Percentiles rank a stretch among this genome's conserved stretches.
Conservation (phyloP, 1,140 invertebrate species). For the Heliconius melpomene region DNA sequence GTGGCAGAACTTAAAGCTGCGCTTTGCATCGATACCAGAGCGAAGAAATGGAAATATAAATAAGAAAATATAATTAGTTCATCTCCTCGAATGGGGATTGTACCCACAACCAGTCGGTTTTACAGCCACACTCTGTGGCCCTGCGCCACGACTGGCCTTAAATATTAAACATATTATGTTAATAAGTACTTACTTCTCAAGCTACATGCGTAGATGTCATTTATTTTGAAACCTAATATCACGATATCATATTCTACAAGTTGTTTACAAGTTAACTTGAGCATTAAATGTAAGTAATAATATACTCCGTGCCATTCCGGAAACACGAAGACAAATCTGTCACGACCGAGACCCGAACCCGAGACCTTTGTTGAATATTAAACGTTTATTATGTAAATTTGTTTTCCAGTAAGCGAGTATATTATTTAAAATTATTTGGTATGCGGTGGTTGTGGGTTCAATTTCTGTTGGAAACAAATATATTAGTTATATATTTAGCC, state of each 20-base stretch:
- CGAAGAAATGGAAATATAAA: no score
- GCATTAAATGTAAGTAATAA: constrained; percentile 1
- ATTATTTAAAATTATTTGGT: neutral
- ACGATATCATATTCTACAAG: neutral
- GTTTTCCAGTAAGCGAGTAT: neutral
- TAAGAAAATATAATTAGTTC: no score
- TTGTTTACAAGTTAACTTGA: constrained; percentile 11
- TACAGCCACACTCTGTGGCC: no score
- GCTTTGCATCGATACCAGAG: no score
- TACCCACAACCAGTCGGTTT: no score
- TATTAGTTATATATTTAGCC: no score
- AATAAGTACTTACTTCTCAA: neutral
- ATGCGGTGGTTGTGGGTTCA: neutral
- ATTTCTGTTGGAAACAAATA: no score
- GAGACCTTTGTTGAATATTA: neutral
- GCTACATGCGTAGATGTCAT: neutral
- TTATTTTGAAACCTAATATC: neutral
- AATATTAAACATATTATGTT: neutral
- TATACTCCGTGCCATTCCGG: neutral
- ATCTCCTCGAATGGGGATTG: no score
- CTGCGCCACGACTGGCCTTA: no score
- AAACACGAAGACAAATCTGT: constrained; percentile 12
- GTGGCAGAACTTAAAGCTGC: no score
- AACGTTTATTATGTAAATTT: neutral
- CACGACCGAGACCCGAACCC: neutral